These are phyloP conservation scores for Metallyticus violacea DNA, from an alignment of 2,888 invertebrate genomes.

Conservation along the genomic window DNA sequence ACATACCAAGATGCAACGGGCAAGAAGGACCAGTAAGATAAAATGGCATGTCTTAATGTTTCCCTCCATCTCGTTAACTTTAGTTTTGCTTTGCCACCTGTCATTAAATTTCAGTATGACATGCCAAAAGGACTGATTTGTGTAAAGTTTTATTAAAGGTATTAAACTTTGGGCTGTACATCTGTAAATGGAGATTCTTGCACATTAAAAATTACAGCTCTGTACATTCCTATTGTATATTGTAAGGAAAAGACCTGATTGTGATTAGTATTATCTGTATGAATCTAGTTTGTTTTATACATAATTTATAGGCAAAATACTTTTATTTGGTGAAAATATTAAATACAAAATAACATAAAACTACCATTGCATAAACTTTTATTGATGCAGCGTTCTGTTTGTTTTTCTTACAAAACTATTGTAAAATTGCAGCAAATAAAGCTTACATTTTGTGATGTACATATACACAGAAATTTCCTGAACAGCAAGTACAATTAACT, in stretches of 20 bases:
- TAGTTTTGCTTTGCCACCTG: no score
- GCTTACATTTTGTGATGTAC: background rate
- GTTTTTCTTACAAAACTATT: background rate
- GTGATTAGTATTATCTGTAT: background rate
- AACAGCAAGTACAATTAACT: no score
- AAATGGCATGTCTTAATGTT: background rate
- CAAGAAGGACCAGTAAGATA: constrained; percentile 68
- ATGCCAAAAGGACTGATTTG: no score
- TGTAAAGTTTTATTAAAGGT: no score
- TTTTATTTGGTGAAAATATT: background rate
- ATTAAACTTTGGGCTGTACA: no score
- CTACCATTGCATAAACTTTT: background rate
- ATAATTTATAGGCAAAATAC: background rate
- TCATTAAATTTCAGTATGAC: no score
- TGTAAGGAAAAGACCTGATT: no score
- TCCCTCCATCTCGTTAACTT: no score
- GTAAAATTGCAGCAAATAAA: background rate
- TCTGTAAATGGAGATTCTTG: no score
- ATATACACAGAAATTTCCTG: background rate
- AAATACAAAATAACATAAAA: background rate
- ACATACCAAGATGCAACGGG: constrained; percentile 73
- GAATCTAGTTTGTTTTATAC: no score
- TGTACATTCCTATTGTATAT: no score
- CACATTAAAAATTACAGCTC: no score
- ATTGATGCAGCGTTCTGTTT: background rate